Base-by-base conservation (phyloP, 1,140 invertebrate species). In the Latrodectus geometricus region DNA sequence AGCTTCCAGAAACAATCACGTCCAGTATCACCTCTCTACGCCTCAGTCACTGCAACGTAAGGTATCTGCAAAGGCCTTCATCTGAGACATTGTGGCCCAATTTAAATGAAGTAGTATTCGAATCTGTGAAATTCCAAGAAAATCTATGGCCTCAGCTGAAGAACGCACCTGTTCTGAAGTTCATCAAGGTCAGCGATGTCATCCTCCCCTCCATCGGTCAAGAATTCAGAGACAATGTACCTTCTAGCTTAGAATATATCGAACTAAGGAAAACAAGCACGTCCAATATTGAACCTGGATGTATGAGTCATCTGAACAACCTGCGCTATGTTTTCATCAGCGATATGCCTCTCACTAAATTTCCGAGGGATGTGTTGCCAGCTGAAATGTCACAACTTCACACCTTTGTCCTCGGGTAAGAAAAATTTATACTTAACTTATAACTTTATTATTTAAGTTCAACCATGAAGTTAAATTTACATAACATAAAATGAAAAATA, bases 371-470 rank as follows among this genome's bases (percentile, higher is more conserved):
- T 23, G 73, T 48, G 23, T 56, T 84, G 56, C 73, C 82, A 9
- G 9, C 12, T 9, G 54, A 84, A 21, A n/a, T 84, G 56, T 14
- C 50, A 20, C 52, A 74, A 23, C 17, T 83, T 69, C 70, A 74
- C n/a, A 74, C 72, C 12, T 83, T 83, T 49, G 54, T 83, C 23
- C 14, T 83, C 17, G 80, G 69, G 80, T 83, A 83, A 74, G 80
- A n/a, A 56, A 48, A 35, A 1, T 35, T 35, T 35, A 3, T 35
- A 35, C 5, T 35, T 35, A 35, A 35, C 1, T 35, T 35, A 35
- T 35, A 35, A 35, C 35, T 35, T 35, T 1, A 1, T 35, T 35
- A 35, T 35, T 5, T 35, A 35, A 35, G 35, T 35, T 35, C 35
- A 35, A 35, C 35, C 35, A 35, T 35, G 5, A 1, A 35, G 1